Percentiles rank a stretch among this genome's conserved stretches.
phyloP scores from a whole-genome alignment of 1,140 invertebrate species.

The Lordiphosa collinella region DNA sequence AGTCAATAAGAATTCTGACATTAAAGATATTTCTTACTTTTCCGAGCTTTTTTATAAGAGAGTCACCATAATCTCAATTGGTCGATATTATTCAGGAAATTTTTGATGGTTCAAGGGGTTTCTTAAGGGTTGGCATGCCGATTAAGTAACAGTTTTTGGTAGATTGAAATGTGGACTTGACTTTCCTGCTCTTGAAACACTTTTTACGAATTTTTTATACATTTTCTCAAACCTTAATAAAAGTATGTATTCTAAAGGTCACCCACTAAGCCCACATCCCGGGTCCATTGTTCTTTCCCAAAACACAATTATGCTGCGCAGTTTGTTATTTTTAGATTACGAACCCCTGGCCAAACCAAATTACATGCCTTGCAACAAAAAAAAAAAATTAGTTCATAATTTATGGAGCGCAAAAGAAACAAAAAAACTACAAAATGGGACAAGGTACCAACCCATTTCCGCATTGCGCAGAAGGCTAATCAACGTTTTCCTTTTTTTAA shows the following conservation, averaged over 20 bases:
- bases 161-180: no score
- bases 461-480: constrained; percentile 73
- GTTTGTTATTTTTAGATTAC: constrained; percentile 70
- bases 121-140: no score
- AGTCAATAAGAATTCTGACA: no score
- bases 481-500: constrained; percentile 45
- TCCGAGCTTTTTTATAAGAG: no score
- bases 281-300: constrained; percentile 42
- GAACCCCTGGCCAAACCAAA: constrained; percentile 59
- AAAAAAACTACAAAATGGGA: constrained; percentile 47
- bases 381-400: constrained; percentile 65
- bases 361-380: constrained; percentile 65
- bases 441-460: constrained; percentile 65
- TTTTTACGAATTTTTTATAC: no score
- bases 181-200: no score
- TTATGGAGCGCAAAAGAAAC: constrained; percentile 50
- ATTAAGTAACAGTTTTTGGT: no score
- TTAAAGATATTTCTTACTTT: no score
- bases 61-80: no score
- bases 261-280: constrained; percentile 32
- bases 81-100: no score
- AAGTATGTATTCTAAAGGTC: background rate
- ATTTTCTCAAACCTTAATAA: no score
- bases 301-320: constrained; percentile 71
- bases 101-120: no score